Evolutionary conservation across 2,797 vertebrate species (phyloP).

Genomic region (Myotis planiceps): DNA sequence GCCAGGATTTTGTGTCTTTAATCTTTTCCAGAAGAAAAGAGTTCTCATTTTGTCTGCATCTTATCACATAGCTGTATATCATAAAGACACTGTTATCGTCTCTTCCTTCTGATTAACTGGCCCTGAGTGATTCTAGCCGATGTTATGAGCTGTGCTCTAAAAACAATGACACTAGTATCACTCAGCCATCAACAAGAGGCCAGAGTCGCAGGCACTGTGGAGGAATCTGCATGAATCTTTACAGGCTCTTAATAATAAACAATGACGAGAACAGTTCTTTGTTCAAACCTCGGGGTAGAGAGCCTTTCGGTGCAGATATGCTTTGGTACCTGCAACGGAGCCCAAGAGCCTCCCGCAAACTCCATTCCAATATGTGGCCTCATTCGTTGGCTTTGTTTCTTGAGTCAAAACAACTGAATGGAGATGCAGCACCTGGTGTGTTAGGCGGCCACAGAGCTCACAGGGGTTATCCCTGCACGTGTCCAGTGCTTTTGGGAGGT

Average conservation of each 20-base stretch:
- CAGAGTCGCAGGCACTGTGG: neutral
- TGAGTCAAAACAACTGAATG: neutral
- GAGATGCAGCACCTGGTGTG: neutral
- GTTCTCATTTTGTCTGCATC: conserved; percentile 74
- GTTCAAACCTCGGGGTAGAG: neutral
- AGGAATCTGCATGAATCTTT: neutral
- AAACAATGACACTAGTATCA: conserved; percentile 69
- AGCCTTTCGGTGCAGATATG: neutral
- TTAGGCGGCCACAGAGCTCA: neutral
- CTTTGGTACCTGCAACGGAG: neutral
- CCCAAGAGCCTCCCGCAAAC: neutral
- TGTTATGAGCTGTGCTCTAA: conserved; percentile 64
- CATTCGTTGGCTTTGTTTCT: neutral
- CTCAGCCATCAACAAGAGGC: conserved; percentile 45
- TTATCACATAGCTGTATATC: conserved; percentile 76
- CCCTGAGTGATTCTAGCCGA: conserved; percentile 71
- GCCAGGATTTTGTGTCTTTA: conserved; percentile 81
- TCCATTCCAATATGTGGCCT: neutral
- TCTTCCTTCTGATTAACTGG: conserved; percentile 79
- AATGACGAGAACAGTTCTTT: neutral
- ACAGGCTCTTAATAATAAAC: neutral
- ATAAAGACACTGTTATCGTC: conserved; percentile 77
- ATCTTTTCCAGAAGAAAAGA: conserved; percentile 80
- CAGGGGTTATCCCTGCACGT: neutral
- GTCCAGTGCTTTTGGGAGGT: neutral